Evolutionary conservation across 2,888 invertebrate genomes (phyloP), one percentile per base, ranked within the genome.

Genomic region (Lysandra bellargus): DNA sequence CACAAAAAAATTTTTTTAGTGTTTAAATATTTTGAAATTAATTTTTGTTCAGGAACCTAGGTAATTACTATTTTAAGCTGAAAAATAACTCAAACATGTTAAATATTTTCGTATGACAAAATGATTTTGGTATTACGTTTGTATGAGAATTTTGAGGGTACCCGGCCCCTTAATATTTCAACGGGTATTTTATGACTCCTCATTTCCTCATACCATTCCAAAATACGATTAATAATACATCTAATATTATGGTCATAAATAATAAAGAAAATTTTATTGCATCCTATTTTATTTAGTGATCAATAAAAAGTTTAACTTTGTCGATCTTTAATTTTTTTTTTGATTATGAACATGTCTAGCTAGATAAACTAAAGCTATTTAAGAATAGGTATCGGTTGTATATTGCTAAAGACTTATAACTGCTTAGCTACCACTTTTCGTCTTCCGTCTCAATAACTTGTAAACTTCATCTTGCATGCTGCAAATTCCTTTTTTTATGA

Each of bases 171-270:
- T n/a, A 64, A 33, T 33, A 33, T 12, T 69, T 33, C 14, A 12
- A 69, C 64, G 30, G 30, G 33, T 69, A 69, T 69, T 69, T 33
- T 14, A 69, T 69, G 33, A 33, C 33, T 69, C 14, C 33, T 69
- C 33, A 69, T 69, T 69, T 69, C 33, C 69, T 69, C 69, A 33
- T 69, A 14, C 69, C 33, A 69, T 33, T 69, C 33, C 69, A 33
- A 14, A 69, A 33, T 69, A 69, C 12, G 12, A 69, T 4, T 64
- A 30, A 23, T 64, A 2, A 23, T 1, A 61, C 7, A 9, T 9
- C 6, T 2, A 61, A 69, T 69, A 69, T 14, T 69, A 37, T 37
- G 14, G 69, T 33, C 1, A 69, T 69, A 37, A 69, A 69, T 37
- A 69, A 23, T 61, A 14, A 30, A 69, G 5, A 69, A 33, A 69